A percentile compares a stretch with the other conserved stretches of the same genome.
phyloP scores from a whole-genome alignment of 92 coral and sea anemone genomes.

The Micromussa lordhowensis region DNA sequence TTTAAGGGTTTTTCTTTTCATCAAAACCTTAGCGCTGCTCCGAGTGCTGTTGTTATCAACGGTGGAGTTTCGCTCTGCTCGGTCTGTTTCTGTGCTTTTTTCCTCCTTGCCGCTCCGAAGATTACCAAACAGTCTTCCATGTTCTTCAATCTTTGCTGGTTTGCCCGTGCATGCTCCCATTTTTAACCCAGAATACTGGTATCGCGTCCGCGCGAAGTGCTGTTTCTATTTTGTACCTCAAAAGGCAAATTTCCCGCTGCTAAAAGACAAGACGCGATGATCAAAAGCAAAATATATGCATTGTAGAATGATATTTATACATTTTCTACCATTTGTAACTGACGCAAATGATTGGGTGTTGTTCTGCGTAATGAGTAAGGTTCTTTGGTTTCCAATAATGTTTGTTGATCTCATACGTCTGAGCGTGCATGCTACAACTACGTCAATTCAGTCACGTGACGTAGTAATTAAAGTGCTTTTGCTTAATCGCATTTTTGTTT shows the following conservation, averaged over 20 bases:
- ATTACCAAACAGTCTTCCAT: background rate
- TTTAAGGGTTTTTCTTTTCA: background rate
- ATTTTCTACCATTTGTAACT: background rate
- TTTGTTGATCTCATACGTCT: too few species aligned
- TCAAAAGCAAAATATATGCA: background rate
- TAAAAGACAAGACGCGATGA: too few species aligned
- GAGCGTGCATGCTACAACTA: too few species aligned
- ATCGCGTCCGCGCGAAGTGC: background rate
- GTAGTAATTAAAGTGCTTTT: too few species aligned
- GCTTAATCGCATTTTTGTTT: too few species aligned
- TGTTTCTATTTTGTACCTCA: background rate
- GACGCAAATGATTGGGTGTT: background rate
- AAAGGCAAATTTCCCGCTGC: background rate
- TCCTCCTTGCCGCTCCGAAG: background rate
- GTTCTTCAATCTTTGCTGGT: background rate
- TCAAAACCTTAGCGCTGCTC: background rate
- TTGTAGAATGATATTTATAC: background rate
- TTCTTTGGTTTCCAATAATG: too few species aligned
- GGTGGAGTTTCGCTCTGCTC: background rate
- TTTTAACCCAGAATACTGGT: background rate
- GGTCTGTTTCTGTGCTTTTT: background rate
- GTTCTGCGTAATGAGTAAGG: background rate
- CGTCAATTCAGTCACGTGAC: background rate
- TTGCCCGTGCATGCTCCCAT: background rate
- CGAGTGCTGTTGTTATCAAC: background rate